These are phyloP conservation scores for Sisyra terminalis DNA, from an alignment of 2,888 invertebrate species.

Conservation along the genomic window DNA sequence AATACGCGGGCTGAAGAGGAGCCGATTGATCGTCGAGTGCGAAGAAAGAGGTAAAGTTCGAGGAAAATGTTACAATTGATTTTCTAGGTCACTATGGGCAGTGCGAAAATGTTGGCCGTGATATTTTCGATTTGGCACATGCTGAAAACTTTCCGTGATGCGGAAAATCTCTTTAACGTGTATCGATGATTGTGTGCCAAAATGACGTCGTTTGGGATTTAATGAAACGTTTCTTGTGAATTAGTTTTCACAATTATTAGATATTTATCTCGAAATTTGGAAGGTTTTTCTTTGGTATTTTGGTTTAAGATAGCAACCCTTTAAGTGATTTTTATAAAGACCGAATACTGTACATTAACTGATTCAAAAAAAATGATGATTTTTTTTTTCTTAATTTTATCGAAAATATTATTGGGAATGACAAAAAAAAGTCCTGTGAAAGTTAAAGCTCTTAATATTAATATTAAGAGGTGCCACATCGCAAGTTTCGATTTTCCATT, in stretches of 20 bases:
- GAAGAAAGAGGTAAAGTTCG: slow-evolving; percentile 27
- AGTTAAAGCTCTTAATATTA: too few relatives aligned
- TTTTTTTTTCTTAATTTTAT: too few relatives aligned
- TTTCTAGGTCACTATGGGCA: neutral
- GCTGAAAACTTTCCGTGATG: neutral
- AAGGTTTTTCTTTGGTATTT: too few relatives aligned
- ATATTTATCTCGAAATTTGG: too few relatives aligned
- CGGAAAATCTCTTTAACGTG: neutral
- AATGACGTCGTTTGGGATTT: neutral
- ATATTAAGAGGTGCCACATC: too few relatives aligned
- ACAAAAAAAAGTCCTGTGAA: too few relatives aligned
- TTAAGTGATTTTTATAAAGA: too few relatives aligned
- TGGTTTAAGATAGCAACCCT: too few relatives aligned
- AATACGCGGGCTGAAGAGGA: slow-evolving; percentile 18
- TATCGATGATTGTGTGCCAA: neutral
- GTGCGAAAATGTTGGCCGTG: neutral
- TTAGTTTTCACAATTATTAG: neutral
- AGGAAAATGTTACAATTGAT: neutral
- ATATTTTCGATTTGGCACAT: neutral
- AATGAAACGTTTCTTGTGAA: neutral
- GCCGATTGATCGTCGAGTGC: slow-evolving; percentile 26
- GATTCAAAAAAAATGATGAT: too few relatives aligned
- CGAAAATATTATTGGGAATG: too few relatives aligned
- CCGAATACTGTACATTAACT: too few relatives aligned
- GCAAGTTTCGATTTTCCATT: too few relatives aligned